Evolutionary conservation across 2,113 vertebrate genomes (phyloP).

Genomic region (Elachura formosa): DNA sequence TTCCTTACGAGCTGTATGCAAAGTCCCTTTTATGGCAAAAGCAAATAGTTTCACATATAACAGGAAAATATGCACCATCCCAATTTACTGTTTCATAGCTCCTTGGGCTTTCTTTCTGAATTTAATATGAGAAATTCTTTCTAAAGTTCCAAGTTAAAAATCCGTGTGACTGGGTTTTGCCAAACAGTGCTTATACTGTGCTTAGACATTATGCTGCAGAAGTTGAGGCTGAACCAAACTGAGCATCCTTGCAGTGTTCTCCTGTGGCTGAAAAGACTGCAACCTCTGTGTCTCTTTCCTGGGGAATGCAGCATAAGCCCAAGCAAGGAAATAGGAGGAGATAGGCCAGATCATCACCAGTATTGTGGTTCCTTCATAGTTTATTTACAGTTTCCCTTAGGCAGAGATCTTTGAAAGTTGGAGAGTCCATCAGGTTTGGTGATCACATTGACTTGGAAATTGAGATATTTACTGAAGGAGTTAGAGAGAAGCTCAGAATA

Average conservation of each 20-base stretch:
- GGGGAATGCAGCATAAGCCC: not conserved
- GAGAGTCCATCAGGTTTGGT: not conserved
- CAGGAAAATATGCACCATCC: not conserved
- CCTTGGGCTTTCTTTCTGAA: not conserved
- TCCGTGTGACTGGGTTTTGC: not conserved
- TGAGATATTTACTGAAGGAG: not conserved
- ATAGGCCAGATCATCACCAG: not conserved
- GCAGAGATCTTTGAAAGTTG: not conserved
- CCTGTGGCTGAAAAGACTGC: not conserved
- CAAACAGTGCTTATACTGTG: not conserved
- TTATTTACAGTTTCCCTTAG: not conserved
- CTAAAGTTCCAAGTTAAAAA: not conserved
- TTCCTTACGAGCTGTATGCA: not conserved
- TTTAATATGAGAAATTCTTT: not conserved
- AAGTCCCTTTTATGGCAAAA: constrained; percentile 43
- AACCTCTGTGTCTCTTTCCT: not conserved
- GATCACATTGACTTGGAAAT: rapidly evolving
- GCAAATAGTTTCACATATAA: constrained; percentile 17
- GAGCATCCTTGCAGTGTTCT: not conserved
- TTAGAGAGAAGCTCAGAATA: not conserved
- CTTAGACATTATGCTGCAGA: not conserved
- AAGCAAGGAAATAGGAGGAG: not conserved
- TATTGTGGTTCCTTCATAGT: not conserved
- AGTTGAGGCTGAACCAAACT: not conserved
- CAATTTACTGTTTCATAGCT: not conserved